Percentiles rank a stretch among this genome's conserved stretches.
These are phyloP conservation scores for Belgica antarctica DNA, from an alignment of 2,888 invertebrate species.

Conservation along the genomic window DNA sequence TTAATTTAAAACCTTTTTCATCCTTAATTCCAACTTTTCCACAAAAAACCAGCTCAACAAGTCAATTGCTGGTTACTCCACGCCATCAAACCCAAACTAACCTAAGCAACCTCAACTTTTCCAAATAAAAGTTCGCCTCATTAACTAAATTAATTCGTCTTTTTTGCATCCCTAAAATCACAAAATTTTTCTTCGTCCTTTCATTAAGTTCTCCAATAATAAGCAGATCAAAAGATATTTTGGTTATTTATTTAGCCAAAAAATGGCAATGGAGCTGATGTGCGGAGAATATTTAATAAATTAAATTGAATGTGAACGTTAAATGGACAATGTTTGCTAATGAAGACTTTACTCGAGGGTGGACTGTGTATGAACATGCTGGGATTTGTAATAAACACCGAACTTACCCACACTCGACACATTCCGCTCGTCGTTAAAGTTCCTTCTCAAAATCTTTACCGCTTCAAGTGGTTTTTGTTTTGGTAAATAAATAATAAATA, in stretches of 20 bases:
- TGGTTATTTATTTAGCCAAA: constrained; percentile 17
- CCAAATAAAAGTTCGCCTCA: constrained; percentile 15
- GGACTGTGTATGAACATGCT: not conserved
- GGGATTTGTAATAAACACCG: constrained; percentile 10
- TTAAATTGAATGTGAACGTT: constrained; percentile 41
- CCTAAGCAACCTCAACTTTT: too few relatives aligned
- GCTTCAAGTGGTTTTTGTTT: constrained; percentile 15
- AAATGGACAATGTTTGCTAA: constrained; percentile 36
- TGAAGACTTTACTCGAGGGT: constrained; percentile 24
- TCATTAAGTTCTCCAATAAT: constrained; percentile 5
- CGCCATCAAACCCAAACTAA: too few relatives aligned
- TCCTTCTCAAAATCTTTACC: constrained; percentile 8
- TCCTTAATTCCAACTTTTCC: too few relatives aligned
- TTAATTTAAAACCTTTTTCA: too few relatives aligned
- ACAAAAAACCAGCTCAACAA: too few relatives aligned
- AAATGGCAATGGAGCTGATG: not conserved
- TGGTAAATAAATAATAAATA: constrained; percentile 14
- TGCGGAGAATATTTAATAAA: constrained; percentile 30
- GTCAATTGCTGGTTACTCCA: too few relatives aligned
- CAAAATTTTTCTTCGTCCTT: constrained; percentile 8
- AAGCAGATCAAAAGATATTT: constrained; percentile 43
- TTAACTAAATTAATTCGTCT: constrained; percentile 39
- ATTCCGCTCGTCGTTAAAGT: not conserved
- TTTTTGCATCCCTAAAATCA: not conserved
- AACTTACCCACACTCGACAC: not conserved